These are phyloP conservation scores for Pharmacophagus antenor DNA, from an alignment of 2,888 invertebrate genomes.

Conservation along the genomic window DNA sequence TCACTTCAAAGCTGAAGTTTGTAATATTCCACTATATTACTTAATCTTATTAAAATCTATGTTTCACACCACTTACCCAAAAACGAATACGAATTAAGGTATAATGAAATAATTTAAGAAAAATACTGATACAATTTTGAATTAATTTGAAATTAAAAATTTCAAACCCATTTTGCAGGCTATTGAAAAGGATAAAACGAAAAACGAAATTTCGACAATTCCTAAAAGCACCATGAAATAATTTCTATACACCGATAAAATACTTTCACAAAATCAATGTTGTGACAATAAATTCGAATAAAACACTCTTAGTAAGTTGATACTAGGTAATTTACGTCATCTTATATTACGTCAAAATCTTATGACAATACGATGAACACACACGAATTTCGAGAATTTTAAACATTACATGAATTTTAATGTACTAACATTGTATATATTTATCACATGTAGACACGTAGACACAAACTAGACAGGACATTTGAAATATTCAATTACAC, in stretches of 20 bases:
- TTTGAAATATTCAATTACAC: too few relatives aligned
- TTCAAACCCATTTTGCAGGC: neutral
- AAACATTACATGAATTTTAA: slow-evolving; percentile 1
- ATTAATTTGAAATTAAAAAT: neutral
- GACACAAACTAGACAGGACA: too few relatives aligned
- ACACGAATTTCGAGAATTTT: neutral
- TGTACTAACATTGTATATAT: too few relatives aligned
- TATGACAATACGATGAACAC: neutral
- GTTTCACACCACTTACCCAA: neutral
- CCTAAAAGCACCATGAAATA: neutral
- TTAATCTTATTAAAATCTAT: neutral
- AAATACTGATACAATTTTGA: neutral
- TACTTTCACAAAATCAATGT: neutral
- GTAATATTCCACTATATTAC: slow-evolving; percentile 5
- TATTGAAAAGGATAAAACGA: neutral
- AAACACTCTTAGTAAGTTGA: neutral
- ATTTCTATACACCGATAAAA: neutral
- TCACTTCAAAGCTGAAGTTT: slow-evolving; percentile 20
- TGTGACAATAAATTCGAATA: neutral
- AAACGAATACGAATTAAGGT: neutral
- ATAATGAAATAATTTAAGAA: neutral
- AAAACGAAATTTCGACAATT: neutral
- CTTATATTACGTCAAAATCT: neutral
- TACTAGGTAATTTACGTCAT: too few relatives aligned
- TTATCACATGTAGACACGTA: neutral